A percentile compares a stretch with the other conserved stretches of the same genome.
phyloP scores from a whole-genome alignment of 2,888 invertebrate species.

The Timandra comae region DNA sequence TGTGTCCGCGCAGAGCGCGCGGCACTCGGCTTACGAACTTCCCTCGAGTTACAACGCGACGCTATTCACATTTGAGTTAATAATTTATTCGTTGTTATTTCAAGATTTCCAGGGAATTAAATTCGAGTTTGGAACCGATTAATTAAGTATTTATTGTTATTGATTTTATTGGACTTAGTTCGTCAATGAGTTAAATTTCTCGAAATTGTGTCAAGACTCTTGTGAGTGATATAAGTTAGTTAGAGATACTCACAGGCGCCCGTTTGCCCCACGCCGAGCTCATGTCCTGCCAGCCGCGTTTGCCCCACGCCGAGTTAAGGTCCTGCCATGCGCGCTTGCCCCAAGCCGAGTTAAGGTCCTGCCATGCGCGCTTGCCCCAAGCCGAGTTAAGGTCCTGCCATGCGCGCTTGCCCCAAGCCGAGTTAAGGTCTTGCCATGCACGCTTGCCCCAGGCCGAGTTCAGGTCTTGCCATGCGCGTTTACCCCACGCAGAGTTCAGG shows the following conservation, averaged over 20 bases:
- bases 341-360: conserved; percentile 69
- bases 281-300: conserved; percentile 77
- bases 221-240: too few relatives aligned
- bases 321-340: conserved; percentile 79
- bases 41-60: too few relatives aligned
- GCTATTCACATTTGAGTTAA: too few relatives aligned
- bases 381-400: conserved; percentile 74
- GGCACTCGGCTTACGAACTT: too few relatives aligned
- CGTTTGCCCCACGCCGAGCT: conserved; percentile 76
- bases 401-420: conserved; percentile 77
- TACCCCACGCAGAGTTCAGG: conserved; percentile 76
- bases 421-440: conserved; percentile 76
- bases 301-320: conserved; percentile 77
- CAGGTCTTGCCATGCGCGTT: conserved; percentile 77
- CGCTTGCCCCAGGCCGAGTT: conserved; percentile 75
- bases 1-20: too few relatives aligned
- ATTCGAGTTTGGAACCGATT: too few relatives aligned
- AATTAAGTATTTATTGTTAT: too few relatives aligned
- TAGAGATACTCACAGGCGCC: conserved; percentile 77
- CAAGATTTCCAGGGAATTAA: too few relatives aligned
- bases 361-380: conserved; percentile 79
- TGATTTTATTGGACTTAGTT: too few relatives aligned
- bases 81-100: too few relatives aligned
- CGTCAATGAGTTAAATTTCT: too few relatives aligned
- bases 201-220: too few relatives aligned